Evolutionary conservation across 2,888 invertebrate species (phyloP).

Genomic region (Ditula angustiorana): DNA sequence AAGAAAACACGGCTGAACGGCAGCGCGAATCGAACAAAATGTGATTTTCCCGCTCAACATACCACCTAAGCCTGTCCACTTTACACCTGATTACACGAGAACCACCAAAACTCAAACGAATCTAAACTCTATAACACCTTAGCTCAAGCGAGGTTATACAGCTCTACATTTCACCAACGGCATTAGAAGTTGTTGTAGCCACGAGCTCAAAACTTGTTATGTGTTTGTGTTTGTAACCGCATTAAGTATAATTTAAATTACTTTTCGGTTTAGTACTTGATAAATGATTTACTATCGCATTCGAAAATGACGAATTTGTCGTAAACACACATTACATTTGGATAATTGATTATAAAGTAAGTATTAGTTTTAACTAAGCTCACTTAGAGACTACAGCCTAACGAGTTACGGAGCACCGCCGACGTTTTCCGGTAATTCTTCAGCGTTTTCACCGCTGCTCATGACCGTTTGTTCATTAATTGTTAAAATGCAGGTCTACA

Average conservation of each 20-base stretch:
- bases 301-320: background rate
- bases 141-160: background rate
- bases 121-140: background rate
- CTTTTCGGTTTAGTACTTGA: background rate
- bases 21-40: conserved; percentile 21
- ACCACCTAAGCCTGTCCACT: background rate
- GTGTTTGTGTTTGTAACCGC: background rate
- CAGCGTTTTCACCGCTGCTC: no score
- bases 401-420: no score
- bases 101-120: background rate
- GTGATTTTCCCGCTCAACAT: conserved; percentile 15
- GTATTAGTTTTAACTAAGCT: background rate
- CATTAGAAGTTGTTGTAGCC: background rate
- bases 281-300: background rate
- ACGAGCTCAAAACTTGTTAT: conserved; percentile 8
- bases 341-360: background rate
- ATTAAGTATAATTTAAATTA: conserved; percentile 10
- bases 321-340: background rate
- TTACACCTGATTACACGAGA: background rate
- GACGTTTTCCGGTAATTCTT: no score
- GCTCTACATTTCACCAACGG: background rate
- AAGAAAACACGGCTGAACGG: conserved; percentile 20
- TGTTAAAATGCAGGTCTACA: no score
- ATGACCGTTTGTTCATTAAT: no score
- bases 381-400: no score